A percentile compares a stretch with the other conserved stretches of the same genome.
phyloP scores from a whole-genome alignment of 2,888 invertebrate genomes.

The Ormyrus rosae region DNA sequence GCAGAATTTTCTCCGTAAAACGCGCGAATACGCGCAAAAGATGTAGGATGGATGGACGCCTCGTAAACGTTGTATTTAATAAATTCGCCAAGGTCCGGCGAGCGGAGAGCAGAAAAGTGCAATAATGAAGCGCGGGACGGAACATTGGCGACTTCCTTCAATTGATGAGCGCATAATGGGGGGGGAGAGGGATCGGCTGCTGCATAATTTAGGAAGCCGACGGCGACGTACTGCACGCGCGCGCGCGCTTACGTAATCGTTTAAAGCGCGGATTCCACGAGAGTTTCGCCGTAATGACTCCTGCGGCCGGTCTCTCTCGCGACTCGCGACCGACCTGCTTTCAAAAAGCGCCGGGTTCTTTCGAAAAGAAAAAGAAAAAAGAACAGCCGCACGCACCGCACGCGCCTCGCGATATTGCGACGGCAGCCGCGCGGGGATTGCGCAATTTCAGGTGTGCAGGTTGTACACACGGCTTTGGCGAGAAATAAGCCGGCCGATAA shows the following conservation, averaged over 20 bases:
- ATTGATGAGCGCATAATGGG: constrained; percentile 42
- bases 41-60: not conserved
- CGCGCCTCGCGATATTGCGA: not conserved
- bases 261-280: constrained; percentile 39
- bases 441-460: too few relatives aligned
- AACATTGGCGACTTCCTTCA: constrained; percentile 41
- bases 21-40: not conserved
- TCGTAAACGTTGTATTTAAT: not conserved
- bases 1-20: not conserved
- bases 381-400: not conserved
- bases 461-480: too few relatives aligned
- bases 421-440: too few relatives aligned
- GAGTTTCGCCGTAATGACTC: not conserved
- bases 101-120: too few relatives aligned
- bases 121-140: not conserved
- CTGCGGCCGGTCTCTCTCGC: too few relatives aligned
- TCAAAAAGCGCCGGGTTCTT: not conserved
- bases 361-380: not conserved
- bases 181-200: constrained; percentile 36
- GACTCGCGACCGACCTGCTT: not conserved
- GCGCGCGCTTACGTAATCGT: constrained; percentile 49
- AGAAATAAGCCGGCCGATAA: too few relatives aligned
- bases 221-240: not conserved
- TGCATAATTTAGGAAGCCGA: constrained; percentile 41
- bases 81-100: constrained; percentile 32